Conservation (phyloP, 2,888 invertebrate genomes). For the Allygus modestus region DNA sequence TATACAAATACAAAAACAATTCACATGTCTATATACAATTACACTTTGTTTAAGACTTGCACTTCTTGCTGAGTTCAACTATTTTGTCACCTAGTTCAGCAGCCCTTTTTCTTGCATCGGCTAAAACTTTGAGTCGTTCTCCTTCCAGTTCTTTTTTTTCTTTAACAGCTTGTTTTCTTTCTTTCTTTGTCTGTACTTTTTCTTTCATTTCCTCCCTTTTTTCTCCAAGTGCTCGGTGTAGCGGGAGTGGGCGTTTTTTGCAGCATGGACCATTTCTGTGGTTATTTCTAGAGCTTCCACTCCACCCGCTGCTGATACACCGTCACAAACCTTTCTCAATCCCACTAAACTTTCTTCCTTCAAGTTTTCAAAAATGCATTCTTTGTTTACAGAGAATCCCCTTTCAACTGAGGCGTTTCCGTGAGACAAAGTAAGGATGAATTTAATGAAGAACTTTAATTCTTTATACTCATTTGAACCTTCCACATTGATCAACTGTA, state of each 20-base stretch:
- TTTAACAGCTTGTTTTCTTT: no score
- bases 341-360: conserved; percentile 67
- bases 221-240: neutral
- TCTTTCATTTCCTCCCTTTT: neutral
- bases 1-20: no score
- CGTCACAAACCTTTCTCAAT: conserved; percentile 67
- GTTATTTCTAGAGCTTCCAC: conserved; percentile 9
- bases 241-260: neutral
- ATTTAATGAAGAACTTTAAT: conserved; percentile 61
- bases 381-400: no score
- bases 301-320: conserved; percentile 54
- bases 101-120: no score
- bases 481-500: neutral
- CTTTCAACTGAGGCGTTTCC: conserved; percentile 53
- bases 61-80: no score
- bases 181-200: no score
- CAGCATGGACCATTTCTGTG: neutral
- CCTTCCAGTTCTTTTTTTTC: no score
- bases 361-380: conserved; percentile 63
- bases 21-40: no score
- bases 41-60: no score
- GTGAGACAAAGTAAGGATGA: conserved; percentile 65
- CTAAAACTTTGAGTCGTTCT: no score
- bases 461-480: neutral
- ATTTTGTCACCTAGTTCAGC: no score